Base-by-base conservation (phyloP, 1,140 invertebrate genomes). In the Drosophila malerkotliana region DNA sequence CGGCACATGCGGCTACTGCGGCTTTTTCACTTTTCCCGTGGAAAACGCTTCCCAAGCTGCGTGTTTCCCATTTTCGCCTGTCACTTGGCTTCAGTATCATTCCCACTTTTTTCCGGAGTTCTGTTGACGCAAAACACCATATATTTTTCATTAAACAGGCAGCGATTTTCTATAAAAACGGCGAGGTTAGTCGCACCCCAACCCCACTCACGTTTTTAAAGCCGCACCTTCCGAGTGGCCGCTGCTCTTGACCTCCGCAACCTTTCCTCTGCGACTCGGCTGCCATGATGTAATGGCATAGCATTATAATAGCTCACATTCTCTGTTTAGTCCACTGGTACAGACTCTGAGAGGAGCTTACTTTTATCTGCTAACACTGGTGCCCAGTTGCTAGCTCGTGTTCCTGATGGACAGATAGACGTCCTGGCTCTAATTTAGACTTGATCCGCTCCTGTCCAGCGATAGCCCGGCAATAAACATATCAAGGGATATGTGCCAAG, bases 1-100 rank as follows among this genome's bases (percentile, higher is more conserved):
- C 37, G 84, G 72, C 84, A 72, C 76, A 88, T 88, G 83, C 75
- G 83, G 83, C 83, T 73, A 71, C 64, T 88, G 83, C 79, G 83
- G 83, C 83, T 88, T 88, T 88, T 88, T 88, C 83, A 88, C 83
- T 88, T 88, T 88, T 88, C 79, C 83, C 83, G 72, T 77, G 63
- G 67, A 62, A 61, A 77, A 53, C 78, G 73, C 60, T 82, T 74
- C 47, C 45, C 74, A 61, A 58, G 75, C 60, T 84, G 76, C 72
- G 79, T 89, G 79, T 83, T 57, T 75, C 47, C 53, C 74, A 87
- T 71, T 87, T 82, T 76, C 68, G 49, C 73, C 76, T 85, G 77
- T 81, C 72, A 76, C 64, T 71, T 48, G 5, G 56, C 24, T 18
- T 37, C 49, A 51, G 62, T 55, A 34, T 74, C 34, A 32, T 52